phyloP scores from a whole-genome alignment of 1,140 invertebrate species.

The Trichomalopsis sarcophagae region DNA sequence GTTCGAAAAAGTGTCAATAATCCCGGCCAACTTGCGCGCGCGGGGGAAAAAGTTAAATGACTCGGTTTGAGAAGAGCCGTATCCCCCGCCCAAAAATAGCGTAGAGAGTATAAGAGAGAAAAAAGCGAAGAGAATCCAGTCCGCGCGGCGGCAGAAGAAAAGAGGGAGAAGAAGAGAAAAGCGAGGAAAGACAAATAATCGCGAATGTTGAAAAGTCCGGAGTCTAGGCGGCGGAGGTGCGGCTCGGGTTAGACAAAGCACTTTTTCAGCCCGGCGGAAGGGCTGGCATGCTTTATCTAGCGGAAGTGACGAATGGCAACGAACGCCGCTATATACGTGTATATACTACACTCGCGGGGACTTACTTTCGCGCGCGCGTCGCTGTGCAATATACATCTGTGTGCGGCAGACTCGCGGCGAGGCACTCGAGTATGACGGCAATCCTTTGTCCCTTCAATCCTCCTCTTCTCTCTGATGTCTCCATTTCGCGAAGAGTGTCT shows the following conservation, averaged over 20 bases:
- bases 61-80: conserved; percentile 12
- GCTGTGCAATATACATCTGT: background rate
- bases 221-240: background rate
- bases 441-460: conserved; percentile 50
- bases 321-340: conserved; percentile 12
- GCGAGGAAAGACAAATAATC: conserved; percentile 42
- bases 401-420: background rate
- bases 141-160: conserved; percentile 43
- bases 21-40: background rate
- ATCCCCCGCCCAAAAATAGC: no score
- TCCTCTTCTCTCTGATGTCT: conserved; percentile 36
- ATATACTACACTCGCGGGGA: background rate
- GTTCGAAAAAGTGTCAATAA: conserved; percentile 41
- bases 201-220: conserved; percentile 47
- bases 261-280: conserved; percentile 60
- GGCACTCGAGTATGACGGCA: conserved; percentile 45
- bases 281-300: conserved; percentile 65
- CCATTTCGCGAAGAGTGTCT: conserved; percentile 13
- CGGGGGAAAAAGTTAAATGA: conserved; percentile 45
- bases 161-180: conserved; percentile 7
- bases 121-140: conserved; percentile 12
- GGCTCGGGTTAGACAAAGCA: conserved; percentile 41
- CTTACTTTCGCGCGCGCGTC: background rate
- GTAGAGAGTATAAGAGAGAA: background rate
- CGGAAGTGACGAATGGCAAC: conserved; percentile 68